Base-by-base conservation (phyloP, 2,113 vertebrate genomes). In the Campylomormyrus numenius region DNA sequence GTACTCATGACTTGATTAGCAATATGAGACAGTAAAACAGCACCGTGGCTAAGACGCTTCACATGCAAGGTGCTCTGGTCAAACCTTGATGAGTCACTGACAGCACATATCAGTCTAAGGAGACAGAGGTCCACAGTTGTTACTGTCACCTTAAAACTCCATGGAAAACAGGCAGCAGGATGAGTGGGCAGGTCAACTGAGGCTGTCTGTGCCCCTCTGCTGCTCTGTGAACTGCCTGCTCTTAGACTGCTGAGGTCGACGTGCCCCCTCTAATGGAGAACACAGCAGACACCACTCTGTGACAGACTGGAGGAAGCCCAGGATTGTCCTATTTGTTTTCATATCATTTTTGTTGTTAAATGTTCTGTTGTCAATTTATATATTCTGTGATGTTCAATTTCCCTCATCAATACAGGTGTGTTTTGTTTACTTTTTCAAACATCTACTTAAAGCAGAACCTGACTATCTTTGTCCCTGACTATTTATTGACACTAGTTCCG, bases 191-290 rank as follows among this genome's bases (percentile, higher is more conserved):
- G 46, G 2, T 50, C 13, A 86, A 21, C n/a, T n/a, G 27, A 46
- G 88, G 42, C 17, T 74, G 27, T 48, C 66, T 50, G 45, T 19
- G 21, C n/a, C 56, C 58, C 24, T n/a, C 45, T 80, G 27, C 35
- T 89, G n/a, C 74, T 45, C 8, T 56, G 15, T 31, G 70, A 19
- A n/a, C 31, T 21, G 50, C 39, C 87, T 42, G 52, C 35, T 42
- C 49, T 39, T 53, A 89, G 31, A 45, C 35, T 52, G 50, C 74
- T 84, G 50, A 53, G 74, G 74, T 53, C 35, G 70, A 42, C 21
- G 49, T 84, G 74, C 48, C 88, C 50, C 70, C 27, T 56, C 48
- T 84, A 89, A 89, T 84, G 74, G 74, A 83, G 31, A 84, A 24
- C 31, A 83, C 9, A 35, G 88, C 53, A 56, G 19, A n/a, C 35